Base-by-base conservation (phyloP, 2,113 vertebrate genomes). In the Rhea americana region DNA sequence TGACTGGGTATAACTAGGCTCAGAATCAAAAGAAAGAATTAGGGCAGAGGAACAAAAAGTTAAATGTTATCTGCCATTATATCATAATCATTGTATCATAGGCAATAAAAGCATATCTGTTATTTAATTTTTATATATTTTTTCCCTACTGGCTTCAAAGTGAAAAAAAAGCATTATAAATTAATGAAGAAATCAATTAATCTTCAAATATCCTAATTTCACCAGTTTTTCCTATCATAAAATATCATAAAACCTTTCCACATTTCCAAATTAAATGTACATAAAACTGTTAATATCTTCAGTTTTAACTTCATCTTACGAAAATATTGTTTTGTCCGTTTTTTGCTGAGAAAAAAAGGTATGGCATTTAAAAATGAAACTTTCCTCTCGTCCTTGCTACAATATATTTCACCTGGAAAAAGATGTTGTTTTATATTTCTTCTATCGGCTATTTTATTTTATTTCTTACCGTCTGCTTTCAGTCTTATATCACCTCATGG, bases 131-230 rank as follows among this genome's bases (percentile, higher is more conserved):
- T 62, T 3, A 72, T 78, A 82, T 91, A 76, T 68, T 68, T 15
- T 1, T 41, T 41, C 82, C 50, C 77, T 67, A n/a, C 66, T 76
- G 66, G 58, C 14, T 90, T 90, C 37, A 72, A 86, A 90, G 41
- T 71, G 53, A 80, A 91, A 93, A 95, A 92, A 79, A 92, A 66
- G 32, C 45, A 70, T 50, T 85, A 79, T 80, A 89, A 89, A 79
- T 73, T 72, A 90, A 90, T 87, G 85, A 77, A 85, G 32, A 47
- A 91, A 85, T 65, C 53, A 72, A 85, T 82, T 68, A 85, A 41
- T 63, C 77, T 5, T 50, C 39, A 72, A 85, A 45, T 79, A 94
- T 50, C 9, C 3, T 80, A 73, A 62, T 91, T 87, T 82, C 12
- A 48, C 30, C 62, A 7, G 11, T 91, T 92, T 65, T 11, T 0